Evolutionary conservation across 2,888 invertebrate genomes (phyloP), one percentile per base, ranked within the genome.

Genomic region (Lasioglossum lativentre): DNA sequence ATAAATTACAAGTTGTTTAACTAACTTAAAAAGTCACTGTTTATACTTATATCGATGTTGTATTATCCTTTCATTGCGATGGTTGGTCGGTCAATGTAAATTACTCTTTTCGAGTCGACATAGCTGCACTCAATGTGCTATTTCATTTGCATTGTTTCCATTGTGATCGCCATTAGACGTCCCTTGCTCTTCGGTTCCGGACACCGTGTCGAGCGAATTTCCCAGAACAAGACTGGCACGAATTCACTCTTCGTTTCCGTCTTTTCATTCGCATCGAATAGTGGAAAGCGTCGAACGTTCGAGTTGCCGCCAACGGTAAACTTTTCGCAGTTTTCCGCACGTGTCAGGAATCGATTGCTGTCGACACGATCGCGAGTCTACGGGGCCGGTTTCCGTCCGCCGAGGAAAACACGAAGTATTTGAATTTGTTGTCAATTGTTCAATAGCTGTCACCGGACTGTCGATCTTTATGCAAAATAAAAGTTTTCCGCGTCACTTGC

Each of bases 341-440:
- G 85, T 89, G 89, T 79, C 70, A 40, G 70, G 80, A 85, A 89
- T 89, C 79, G 80, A 89, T 87, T 47, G 12, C 34, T 66, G 45
- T 42, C 45, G 52, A 23, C 19, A 38, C 63, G 40, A 63, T 27
- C 42, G 71, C 27, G 6, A 42, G 8, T 23, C 16, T 42, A 45
- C 47, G 10, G 2, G 3, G 16, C 19, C 4, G 40, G 38, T 34
- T 14, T 66, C 45, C 10, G 5, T 30, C 16, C 38, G 23, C 16
- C 16, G 27, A 16, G 63, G 30, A 47, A 27, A 34, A 38, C 27
- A 52, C 3, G 12, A 52, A n/a, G 10, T n/a, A 27, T 14, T 59
- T 59, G 27, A 27, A 27, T 12, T 12, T 59, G 27, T 4, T 59
- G 27, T 30, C 59, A 14, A 59, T 27, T 14, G 12, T n/a, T 59